Evolutionary conservation across 92 coral and sea anemone genomes (phyloP), one percentile per base, ranked within the genome.

Genomic region (Siderastrea siderea): DNA sequence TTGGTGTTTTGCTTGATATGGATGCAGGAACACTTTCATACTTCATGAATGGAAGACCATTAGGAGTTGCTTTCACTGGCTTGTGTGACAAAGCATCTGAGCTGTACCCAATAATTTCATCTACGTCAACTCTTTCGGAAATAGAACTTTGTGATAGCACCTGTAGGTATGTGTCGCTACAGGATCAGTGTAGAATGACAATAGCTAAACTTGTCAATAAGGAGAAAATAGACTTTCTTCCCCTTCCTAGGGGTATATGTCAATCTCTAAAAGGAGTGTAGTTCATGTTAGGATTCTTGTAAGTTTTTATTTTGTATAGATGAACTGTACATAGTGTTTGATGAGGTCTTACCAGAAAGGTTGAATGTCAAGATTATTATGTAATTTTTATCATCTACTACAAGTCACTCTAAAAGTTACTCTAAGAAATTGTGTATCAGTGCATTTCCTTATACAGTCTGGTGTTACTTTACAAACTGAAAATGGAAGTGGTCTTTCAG

Each of bases 1-100:
- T 97, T 14, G 98, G 99, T 5, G 91, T 97, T 77, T 86, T 95
- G 43, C 93, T 97, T 50, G 99, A 97, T 69, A 94, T 97, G 98
- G 98, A 96, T 84, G 79, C 88, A 48, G 98, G 98, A 44, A 95
- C 94, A 49, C 68, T 97, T 48, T 92, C 95, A 6, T 95, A 86
- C 75, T 97, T 93, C 84, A 97, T 95, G 82, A 86, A 90, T 86
- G 96, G 98, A 51, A 87, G 87, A 87, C 77, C 95, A 14, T 83
- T 94, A 57, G 98, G 98, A 16, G 86, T 93, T 9, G 99, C 99
- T 3, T 97, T 97, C 61, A 76, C 92, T 52, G 97, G 95, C 3
- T 79, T 97, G 72, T 84, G 94, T 14, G 83, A 92, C 70, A 89
- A 86, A 55, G 84, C 70, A 61, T 48, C 84, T 4, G 95, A 92